Base-by-base conservation (phyloP, 2,797 vertebrate species). In the Caiman crocodilus region DNA sequence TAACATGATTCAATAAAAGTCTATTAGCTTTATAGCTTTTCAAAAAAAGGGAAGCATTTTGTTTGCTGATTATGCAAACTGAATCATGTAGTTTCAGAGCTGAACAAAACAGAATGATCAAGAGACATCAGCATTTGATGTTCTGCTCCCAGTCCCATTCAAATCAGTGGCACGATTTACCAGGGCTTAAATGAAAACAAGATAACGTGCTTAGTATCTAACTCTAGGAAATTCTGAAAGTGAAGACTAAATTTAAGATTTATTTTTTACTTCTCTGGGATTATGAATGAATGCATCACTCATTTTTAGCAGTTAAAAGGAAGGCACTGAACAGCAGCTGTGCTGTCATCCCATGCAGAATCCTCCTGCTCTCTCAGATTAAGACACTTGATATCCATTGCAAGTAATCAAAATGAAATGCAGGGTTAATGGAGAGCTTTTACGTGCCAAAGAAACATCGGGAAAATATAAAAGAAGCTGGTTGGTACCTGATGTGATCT, bases 401-500 rank as follows among this genome's bases (percentile, higher is more conserved):
- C 98, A 97, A 97, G 97, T 98, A 97, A 97, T 97, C 96, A 95
- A 96, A 91, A 91, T 92, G 95, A 97, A 97, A 96, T 90, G 96
- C 92, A 94, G 97, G 94, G 96, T 97, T 98, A 97, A 97, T 97
- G 63, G 94, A 95, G 96, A 96, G 97, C 96, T 97, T 97, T 94
- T 71, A 96, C 97, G 96, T 98, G 98, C 98, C 97, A 98, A 95
- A 97, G 94, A 97, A 97, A 97, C 85, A 97, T 26, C 85, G 95
- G 92, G 92, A 96, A 96, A 94, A 94, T 74, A 96, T 95, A 97
- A 97, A 97, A 97, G 94, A 98, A 97, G 97, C 97, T 97, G 97
- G 79, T 97, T 97, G 97, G 98, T 98, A 98, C 98, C 98, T 98
- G 98, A 97, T 98, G 96, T 98, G 98, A 97, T 98, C 97, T 96